Evolutionary conservation across 2,888 invertebrate species (phyloP).

Genomic region (Rapana venosa): DNA sequence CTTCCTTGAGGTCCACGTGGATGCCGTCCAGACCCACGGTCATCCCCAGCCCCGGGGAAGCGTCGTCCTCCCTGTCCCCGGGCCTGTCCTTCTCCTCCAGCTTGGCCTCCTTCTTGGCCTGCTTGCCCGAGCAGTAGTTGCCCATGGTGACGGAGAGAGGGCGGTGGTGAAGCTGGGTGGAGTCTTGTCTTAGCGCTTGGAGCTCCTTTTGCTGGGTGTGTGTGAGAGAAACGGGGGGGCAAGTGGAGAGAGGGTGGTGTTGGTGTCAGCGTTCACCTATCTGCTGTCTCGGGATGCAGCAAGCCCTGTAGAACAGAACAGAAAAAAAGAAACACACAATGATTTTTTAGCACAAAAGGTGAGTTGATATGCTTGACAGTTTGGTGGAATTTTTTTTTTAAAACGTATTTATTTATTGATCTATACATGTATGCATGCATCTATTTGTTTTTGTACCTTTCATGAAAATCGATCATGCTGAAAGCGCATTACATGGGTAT

Average conservation of each 20-base stretch:
- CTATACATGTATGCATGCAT: background rate
- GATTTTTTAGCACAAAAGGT: background rate
- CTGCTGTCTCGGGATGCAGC: background rate
- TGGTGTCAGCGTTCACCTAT: background rate
- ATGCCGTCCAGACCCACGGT: slow-evolving; percentile 18
- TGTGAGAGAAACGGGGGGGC: background rate
- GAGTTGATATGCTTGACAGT: too few relatives aligned
- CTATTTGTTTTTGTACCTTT: background rate
- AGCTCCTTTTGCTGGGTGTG: background rate
- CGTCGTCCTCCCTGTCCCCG: slow-evolving; percentile 45
- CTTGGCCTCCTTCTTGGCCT: slow-evolving; percentile 51
- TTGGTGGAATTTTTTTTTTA: too few relatives aligned
- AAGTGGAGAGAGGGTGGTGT: background rate
- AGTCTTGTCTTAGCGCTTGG: background rate
- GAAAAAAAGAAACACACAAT: too few relatives aligned
- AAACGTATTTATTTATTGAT: background rate
- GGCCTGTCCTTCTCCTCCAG: slow-evolving; percentile 47
- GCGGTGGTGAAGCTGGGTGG: background rate
- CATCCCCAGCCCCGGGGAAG: background rate
- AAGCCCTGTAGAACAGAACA: too few relatives aligned
- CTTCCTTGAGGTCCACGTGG: slow-evolving; percentile 36
- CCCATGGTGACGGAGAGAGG: slow-evolving; percentile 29
- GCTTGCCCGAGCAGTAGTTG: slow-evolving; percentile 43
- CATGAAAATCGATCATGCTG: background rate
- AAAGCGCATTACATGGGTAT: background rate